Evolutionary conservation across 2,797 vertebrate genomes (phyloP), one percentile per base, ranked within the genome.

Genomic region (Petrocephalus schoutedeni): DNA sequence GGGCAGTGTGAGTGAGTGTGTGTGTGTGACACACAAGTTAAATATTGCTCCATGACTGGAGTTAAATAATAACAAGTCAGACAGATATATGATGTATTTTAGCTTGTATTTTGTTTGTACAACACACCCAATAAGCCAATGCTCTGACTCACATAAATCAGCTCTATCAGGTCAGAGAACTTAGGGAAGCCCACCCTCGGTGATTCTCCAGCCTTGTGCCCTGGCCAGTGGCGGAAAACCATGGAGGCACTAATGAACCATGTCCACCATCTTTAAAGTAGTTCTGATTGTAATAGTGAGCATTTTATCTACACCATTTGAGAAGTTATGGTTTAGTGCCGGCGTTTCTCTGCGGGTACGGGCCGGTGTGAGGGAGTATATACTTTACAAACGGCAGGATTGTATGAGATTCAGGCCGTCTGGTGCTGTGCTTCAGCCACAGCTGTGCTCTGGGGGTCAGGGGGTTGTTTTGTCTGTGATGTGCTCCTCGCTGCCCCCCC

Each of bases 401-500:
- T 16, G 54, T 80, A 53, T 88, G n/a, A 32, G 71, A 51, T 86
- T 21, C 58, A 83, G 64, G 4, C 28, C 41, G 83, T 45, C 82
- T 88, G 49, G 83, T 14, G 4, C 32, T 49, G 14, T 10, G 28
- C 57, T 71, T 71, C 32, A 71, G 32, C 12, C 28, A 71, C 8
- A 5, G 64, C 28, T 4, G 5, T 71, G 28, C 12, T 88, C 36
- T 53, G 57, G 54, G 21, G 59, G 67, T 45, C 45, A 23, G 28
- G 36, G 84, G 21, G 5, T 80, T 86, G 49, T 80, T 88, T 86
- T 49, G 64, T 86, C 88, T 86, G n/a, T 71, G 61, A 71, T 74
- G 49, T 64, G 57, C 87, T 61, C 54, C 56, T 45, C 67, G 8
- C 21, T 5, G 19, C 23, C 28, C 14, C 19, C 8, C 5, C 21